These are phyloP conservation scores for Boloria selene DNA, from an alignment of 2,888 invertebrate genomes.

Conservation along the genomic window DNA sequence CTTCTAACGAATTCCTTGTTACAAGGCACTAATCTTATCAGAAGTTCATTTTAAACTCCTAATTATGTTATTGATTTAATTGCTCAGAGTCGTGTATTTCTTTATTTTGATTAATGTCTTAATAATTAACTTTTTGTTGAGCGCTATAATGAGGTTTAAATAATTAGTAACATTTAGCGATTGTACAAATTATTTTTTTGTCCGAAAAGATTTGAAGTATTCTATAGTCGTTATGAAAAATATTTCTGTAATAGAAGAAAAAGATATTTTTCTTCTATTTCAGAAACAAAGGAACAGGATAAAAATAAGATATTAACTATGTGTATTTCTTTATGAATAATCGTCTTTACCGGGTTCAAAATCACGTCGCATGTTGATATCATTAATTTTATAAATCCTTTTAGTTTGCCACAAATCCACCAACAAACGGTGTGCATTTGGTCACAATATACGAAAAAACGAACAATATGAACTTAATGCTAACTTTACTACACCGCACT, in stretches of 20 bases:
- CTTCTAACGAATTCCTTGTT: conserved; percentile 64
- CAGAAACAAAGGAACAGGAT: too few relatives aligned
- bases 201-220: too few relatives aligned
- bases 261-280: too few relatives aligned
- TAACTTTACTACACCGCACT: conserved; percentile 51
- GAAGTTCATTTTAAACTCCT: conserved; percentile 38
- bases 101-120: background rate
- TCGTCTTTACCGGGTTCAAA: background rate
- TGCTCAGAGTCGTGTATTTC: background rate
- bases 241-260: too few relatives aligned
- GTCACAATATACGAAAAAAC: conserved; percentile 61
- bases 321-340: too few relatives aligned
- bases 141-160: too few relatives aligned
- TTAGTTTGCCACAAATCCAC: conserved; percentile 31
- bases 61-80: conserved; percentile 19
- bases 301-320: too few relatives aligned
- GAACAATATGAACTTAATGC: conserved; percentile 73
- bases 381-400: conserved; percentile 37
- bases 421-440: conserved; percentile 63
- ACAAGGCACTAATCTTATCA: conserved; percentile 65
- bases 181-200: too few relatives aligned
- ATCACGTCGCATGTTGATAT: conserved; percentile 6
- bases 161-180: too few relatives aligned
- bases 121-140: too few relatives aligned
- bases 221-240: too few relatives aligned